Evolutionary conservation across 2,888 invertebrate species (phyloP), one percentile per base, ranked within the genome.

Genomic region (Automeris io): DNA sequence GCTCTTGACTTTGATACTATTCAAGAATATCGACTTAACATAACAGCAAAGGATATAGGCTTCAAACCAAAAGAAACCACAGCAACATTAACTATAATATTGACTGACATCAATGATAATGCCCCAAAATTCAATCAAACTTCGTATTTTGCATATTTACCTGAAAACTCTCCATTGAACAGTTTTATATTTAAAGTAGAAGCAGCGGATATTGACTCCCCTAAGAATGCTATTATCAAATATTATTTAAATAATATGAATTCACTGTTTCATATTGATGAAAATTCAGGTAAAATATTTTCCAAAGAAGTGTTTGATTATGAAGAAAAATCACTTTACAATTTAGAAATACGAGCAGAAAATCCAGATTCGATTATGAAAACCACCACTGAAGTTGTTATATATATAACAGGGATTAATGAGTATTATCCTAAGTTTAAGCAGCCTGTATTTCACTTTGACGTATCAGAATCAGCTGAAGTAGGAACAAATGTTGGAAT

Each of bases 21-120:
- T 36, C 93, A 93, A 65, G 94, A 94, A 65, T 97, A 97, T 70
- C 90, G 91, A 36, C 73, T 98, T 2, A 96, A 95, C 64, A 93
- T 98, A 40, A 94, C 95, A 0, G 97, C 96, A 0, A 90, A 89
- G 45, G 98, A 98, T 80, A 81, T 95, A 35, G 97, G 94, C 2
- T 96, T 95, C 63, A 91, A 93, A 50, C 89, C 94, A 0, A 91
- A 90, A 52, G 90, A 90, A 59, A 90, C 95, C 0, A 91, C 92
- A 3, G 95, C 95, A 0, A 92, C 93, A 54, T 81, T 97, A 5
- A 95, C 94, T 0, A 92, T 98, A 1, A 93, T 93, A 37, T 87
- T 98, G 1, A 95, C 95, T 0, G 98, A 98, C 66, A 94, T 97
- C 23, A 98, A 97, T 63, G 97, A 98, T 62, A 97, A 98, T 70